Base-by-base conservation (phyloP, 2,113 vertebrate species). In the Mastomys natalensis region DNA sequence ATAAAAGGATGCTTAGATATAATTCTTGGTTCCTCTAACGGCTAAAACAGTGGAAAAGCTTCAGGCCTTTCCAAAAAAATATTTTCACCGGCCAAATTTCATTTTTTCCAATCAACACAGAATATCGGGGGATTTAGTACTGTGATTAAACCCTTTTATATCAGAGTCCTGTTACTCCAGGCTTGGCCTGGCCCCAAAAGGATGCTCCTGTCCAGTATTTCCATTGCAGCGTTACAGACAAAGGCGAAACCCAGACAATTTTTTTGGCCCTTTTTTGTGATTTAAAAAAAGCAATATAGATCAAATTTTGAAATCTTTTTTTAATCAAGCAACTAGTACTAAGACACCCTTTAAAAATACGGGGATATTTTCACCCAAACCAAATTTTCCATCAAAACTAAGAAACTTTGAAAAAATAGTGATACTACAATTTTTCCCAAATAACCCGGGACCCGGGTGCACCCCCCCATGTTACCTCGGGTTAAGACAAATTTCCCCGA, bases 401-500 rank as follows among this genome's bases (percentile, higher is more conserved):
- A 95, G 45, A 96, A 51, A 45, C 74, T 97, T 87, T 70, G 51
- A 95, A 72, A 37, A 22, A 55, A 15, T 31, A 21, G 15, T 22
- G 53, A 37, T 16, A 96, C 94, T 96, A 95, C 97, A 97, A 96
- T n/a, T n/a, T n/a, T 34, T 97, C 89, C 94, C 94, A 90, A 66
- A 96, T 78, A 74, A 84, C 76, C 74, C 74, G 87, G 43, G 7
- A 43, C 48, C 34, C 29, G 1, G 7, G 21, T 15, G 13, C 13
- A 5, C n/a, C 68, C 68, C 1, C 72, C 7, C 0, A 1, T 24
- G 90, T 80, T 53, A 60, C 55, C 13, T 91, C 87, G 15, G 72
- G 21, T 34, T 4, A 62, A 87, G 85, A 8, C 10, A 6, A 53
- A 16, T 10, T n/a, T 24, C 5, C 9, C 64, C 29, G 1, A 62